Conservation (phyloP, 2,888 invertebrate genomes). For the Campaea margaritaria region DNA sequence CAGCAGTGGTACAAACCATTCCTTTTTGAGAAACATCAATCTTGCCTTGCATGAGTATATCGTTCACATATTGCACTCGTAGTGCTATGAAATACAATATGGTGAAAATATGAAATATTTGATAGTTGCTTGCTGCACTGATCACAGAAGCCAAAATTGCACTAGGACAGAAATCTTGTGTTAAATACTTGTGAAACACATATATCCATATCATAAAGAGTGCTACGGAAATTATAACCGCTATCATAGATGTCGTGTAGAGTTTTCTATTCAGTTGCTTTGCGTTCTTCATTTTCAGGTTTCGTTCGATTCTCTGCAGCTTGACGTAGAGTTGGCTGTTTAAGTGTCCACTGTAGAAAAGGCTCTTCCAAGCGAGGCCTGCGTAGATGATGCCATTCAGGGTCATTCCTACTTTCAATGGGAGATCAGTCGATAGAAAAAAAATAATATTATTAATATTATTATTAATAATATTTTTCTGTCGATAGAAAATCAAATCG, state of each 20-base stretch:
- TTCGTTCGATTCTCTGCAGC: slow-evolving; percentile 64
- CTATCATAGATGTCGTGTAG: slow-evolving; percentile 27
- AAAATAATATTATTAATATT: too few species aligned
- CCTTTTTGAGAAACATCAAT: slow-evolving; percentile 11
- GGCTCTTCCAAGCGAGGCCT: slow-evolving; percentile 50
- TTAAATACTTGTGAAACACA: slow-evolving; percentile 44
- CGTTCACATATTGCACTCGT: slow-evolving; percentile 56
- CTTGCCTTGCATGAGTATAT: slow-evolving; percentile 42
- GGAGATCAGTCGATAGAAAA: slow-evolving; percentile 43
- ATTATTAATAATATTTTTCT: too few species aligned
- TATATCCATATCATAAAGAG: slow-evolving; percentile 38
- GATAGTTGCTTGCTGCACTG: slow-evolving; percentile 46
- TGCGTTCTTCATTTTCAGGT: slow-evolving; percentile 50
- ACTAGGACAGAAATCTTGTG: slow-evolving; percentile 47
- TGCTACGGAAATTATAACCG: slow-evolving; percentile 21
- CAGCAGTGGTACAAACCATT: slow-evolving; percentile 14
- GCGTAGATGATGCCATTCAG: slow-evolving; percentile 47
- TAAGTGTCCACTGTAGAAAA: slow-evolving; percentile 39
- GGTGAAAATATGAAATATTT: slow-evolving; percentile 50
- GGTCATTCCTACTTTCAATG: slow-evolving; percentile 51
- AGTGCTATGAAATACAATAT: slow-evolving; percentile 51
- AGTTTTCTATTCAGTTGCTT: slow-evolving; percentile 48
- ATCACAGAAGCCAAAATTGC: slow-evolving; percentile 42
- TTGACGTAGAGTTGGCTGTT: slow-evolving; percentile 63
- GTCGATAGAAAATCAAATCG: slow-evolving; percentile 42